These are phyloP conservation scores for Syndactyla subalaris DNA, from an alignment of 2,797 vertebrate species.

Conservation along the genomic window DNA sequence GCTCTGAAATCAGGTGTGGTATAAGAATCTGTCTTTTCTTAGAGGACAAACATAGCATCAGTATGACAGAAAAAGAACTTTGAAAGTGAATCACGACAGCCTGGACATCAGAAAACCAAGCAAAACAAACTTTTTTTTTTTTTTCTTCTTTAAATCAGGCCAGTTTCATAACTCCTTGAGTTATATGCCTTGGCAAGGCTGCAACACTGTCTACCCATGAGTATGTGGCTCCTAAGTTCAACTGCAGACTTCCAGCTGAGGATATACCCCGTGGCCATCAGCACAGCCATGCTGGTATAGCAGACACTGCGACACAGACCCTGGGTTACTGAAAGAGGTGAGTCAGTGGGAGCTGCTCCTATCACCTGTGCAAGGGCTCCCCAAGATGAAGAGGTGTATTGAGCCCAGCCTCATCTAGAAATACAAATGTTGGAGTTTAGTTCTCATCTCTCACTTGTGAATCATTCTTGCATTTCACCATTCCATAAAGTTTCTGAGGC, in stretches of 20 bases:
- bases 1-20: neutral
- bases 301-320: neutral
- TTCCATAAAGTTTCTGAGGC: neutral
- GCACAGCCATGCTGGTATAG: fast-evolving
- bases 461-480: neutral
- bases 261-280: neutral
- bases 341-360: neutral
- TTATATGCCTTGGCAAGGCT: neutral
- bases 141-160: neutral
- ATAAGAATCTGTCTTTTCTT: neutral
- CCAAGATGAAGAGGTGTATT: neutral
- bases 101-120: neutral
- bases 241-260: neutral
- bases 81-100: neutral
- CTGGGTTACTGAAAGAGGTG: neutral
- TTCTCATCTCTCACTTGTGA: neutral
- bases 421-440: neutral
- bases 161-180: neutral
- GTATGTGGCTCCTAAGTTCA: neutral
- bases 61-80: neutral
- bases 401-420: neutral
- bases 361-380: neutral
- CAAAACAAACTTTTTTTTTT: neutral
- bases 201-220: neutral
- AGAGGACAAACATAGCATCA: neutral